phyloP scores from a whole-genome alignment of 2,888 invertebrate species.

The Synanthedon myopaeformis region DNA sequence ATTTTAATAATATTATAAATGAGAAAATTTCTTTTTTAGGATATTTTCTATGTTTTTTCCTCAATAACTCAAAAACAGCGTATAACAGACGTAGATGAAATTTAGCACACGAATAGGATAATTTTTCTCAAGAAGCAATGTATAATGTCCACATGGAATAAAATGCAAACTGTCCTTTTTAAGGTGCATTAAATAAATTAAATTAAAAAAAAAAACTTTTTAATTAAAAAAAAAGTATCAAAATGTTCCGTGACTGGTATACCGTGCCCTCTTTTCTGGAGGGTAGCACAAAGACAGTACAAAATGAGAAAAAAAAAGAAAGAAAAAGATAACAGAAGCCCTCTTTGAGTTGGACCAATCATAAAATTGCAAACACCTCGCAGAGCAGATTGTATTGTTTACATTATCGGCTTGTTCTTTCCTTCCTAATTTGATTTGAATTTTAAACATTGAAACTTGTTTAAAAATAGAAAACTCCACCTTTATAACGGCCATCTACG shows the following conservation, averaged over 20 bases:
- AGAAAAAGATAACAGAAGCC: slow-evolving; percentile 49
- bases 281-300: slow-evolving; percentile 57
- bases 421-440: neutral
- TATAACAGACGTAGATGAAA: too few relatives aligned
- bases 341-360: slow-evolving; percentile 48
- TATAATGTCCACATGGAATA: too few relatives aligned
- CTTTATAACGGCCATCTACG: too few relatives aligned
- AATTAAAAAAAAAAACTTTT: neutral
- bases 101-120: too few relatives aligned
- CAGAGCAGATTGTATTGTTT: neutral
- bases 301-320: slow-evolving; percentile 56
- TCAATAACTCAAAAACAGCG: too few relatives aligned
- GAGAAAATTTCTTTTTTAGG: too few relatives aligned
- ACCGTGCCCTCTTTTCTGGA: slow-evolving; percentile 52
- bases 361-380: slow-evolving; percentile 38
- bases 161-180: neutral
- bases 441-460: neutral
- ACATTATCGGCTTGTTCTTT: neutral
- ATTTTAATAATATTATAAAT: too few relatives aligned
- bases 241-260: slow-evolving; percentile 15
- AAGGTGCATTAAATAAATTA: neutral
- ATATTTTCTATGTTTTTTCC: too few relatives aligned
- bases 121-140: too few relatives aligned
- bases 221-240: slow-evolving; percentile 27
- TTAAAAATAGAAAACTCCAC: too few relatives aligned